Percentiles rank a stretch among this genome's conserved stretches.
Conservation (phyloP, 2,888 invertebrate genomes). For the Acleris literana region DNA sequence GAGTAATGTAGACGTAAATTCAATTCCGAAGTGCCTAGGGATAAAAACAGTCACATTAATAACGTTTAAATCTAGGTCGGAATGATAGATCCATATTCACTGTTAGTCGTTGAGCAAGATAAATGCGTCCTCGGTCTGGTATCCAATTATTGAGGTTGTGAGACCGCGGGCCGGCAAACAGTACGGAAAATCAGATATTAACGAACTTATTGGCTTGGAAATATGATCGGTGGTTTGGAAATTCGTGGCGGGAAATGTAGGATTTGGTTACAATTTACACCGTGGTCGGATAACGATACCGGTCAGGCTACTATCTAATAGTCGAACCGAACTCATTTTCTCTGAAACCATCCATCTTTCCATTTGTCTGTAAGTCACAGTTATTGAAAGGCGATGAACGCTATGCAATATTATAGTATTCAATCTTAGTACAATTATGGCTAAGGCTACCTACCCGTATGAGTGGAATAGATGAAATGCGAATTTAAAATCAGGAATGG, state of each 20-base stretch:
- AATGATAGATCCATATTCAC: constrained; percentile 26
- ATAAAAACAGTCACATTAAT: constrained; percentile 14
- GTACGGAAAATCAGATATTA: constrained; percentile 15
- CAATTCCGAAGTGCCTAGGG: neutral
- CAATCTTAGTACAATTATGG: too few species aligned
- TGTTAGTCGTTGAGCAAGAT: constrained; percentile 22
- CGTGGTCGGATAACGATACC: too few species aligned
- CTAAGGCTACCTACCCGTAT: too few species aligned
- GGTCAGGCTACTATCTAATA: too few species aligned
- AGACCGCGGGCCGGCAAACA: constrained; percentile 5
- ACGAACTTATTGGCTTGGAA: constrained; percentile 15
- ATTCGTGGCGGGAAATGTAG: neutral
- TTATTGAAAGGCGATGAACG: neutral
- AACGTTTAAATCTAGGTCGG: constrained; percentile 34
- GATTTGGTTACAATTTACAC: neutral
- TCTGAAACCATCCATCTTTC: neutral
- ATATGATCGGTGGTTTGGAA: constrained; percentile 14
- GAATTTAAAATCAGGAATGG: too few species aligned
- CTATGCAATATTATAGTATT: too few species aligned
- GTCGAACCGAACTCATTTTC: neutral
- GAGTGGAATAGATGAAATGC: too few species aligned
- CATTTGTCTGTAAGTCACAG: neutral
- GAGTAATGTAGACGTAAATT: constrained; percentile 9
- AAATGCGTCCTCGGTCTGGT: constrained; percentile 17
- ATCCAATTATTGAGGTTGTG: constrained; percentile 22